Evolutionary conservation across 2,113 vertebrate genomes (phyloP).

Genomic region (Dipodomys stephensi): DNA sequence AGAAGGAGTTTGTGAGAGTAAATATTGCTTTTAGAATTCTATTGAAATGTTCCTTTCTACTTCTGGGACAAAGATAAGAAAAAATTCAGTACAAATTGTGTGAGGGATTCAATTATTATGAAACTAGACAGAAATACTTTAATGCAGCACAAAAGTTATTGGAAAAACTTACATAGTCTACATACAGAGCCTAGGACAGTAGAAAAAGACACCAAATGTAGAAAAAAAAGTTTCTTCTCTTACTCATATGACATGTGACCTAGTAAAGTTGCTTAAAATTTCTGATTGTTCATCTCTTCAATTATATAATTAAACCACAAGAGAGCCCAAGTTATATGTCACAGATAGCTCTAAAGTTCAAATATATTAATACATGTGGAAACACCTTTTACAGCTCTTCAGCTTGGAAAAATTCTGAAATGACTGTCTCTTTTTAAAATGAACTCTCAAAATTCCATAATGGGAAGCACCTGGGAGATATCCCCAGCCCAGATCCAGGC

Average conservation of each 20-base stretch:
- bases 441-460: neutral
- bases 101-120: conserved; percentile 31
- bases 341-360: conserved; percentile 2
- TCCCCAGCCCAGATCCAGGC: neutral
- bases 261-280: neutral
- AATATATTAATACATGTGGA: neutral
- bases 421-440: neutral
- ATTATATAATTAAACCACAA: conserved; percentile 17
- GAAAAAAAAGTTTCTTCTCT: neutral
- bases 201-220: neutral
- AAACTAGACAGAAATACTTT: conserved; percentile 34
- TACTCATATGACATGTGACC: neutral
- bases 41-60: conserved; percentile 45
- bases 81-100: conserved; percentile 18
- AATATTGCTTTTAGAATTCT: conserved; percentile 63
- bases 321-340: conserved; percentile 16
- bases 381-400: neutral
- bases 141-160: neutral
- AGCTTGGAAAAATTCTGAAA: neutral
- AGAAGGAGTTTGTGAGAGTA: conserved; percentile 28
- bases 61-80: conserved; percentile 39
- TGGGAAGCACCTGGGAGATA: rapidly evolving
- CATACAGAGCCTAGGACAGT: neutral
- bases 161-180: neutral
- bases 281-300: neutral